Percentiles rank a stretch among this genome's conserved stretches.
phyloP scores from a whole-genome alignment of 2,113 vertebrate genomes.

The Cavia aperea region DNA sequence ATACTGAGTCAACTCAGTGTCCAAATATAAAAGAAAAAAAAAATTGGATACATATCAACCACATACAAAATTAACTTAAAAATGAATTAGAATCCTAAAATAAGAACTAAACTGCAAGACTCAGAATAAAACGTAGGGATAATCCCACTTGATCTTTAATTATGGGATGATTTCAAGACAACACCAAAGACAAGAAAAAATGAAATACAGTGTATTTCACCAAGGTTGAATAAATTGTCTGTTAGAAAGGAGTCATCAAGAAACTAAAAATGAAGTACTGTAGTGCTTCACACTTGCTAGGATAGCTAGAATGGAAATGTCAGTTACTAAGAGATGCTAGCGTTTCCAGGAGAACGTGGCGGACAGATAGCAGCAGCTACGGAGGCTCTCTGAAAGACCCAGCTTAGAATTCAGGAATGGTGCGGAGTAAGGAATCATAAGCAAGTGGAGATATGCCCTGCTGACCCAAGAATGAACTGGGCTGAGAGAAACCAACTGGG shows the following conservation, averaged over 20 bases:
- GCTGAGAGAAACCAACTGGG: too few relatives aligned
- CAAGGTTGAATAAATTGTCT: neutral
- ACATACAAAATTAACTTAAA: neutral
- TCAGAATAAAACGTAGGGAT: neutral
- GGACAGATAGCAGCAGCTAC: too few relatives aligned
- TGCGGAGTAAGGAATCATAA: too few relatives aligned
- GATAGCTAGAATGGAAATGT: neutral
- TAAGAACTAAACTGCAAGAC: neutral
- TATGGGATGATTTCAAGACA: neutral
- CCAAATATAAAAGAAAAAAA: neutral
- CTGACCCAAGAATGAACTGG: too few relatives aligned
- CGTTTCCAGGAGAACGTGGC: neutral
- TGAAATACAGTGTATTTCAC: neutral
- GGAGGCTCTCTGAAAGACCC: too few relatives aligned
- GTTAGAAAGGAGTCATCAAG: neutral
- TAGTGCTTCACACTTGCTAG: neutral
- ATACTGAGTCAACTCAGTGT: neutral
- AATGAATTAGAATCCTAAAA: conserved; percentile 10
- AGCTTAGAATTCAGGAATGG: too few relatives aligned
- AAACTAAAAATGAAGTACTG: neutral
- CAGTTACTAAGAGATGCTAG: neutral
- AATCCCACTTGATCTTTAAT: neutral
- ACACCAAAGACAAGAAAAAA: neutral
- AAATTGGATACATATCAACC: neutral
- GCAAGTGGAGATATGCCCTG: too few relatives aligned